Percentiles rank a stretch among this genome's conserved stretches.
Conservation (phyloP, 1,140 invertebrate species). For the Pseudomyrmex pallidus region DNA sequence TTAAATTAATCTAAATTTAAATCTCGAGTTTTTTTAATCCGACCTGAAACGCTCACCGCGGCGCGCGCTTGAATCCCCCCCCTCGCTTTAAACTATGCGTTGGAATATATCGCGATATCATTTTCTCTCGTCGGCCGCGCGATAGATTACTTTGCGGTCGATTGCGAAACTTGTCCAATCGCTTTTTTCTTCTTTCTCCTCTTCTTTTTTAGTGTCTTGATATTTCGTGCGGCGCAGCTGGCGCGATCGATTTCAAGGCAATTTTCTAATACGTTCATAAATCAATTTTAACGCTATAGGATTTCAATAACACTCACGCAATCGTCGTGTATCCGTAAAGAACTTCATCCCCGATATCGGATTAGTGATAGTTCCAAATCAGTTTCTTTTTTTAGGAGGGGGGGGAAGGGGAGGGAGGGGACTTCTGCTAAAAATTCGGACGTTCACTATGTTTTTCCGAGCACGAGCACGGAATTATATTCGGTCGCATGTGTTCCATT, state of each 20-base stretch:
- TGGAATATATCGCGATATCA: constrained; percentile 4
- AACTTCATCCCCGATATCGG: constrained; percentile 39
- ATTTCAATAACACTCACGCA: constrained; percentile 49
- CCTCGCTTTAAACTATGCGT: not conserved
- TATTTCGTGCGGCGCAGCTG: constrained; percentile 34
- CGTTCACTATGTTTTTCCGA: too few relatives aligned
- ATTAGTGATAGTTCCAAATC: constrained; percentile 1
- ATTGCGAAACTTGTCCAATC: constrained; percentile 40
- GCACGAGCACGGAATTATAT: not conserved
- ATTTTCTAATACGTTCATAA: constrained; percentile 57
- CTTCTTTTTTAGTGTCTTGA: constrained; percentile 2
- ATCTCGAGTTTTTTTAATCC: constrained; percentile 47
- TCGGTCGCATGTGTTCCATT: too few relatives aligned
- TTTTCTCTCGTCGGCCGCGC: constrained; percentile 19
- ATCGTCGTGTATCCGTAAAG: constrained; percentile 27
- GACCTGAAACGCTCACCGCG: not conserved
- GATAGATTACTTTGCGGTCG: constrained; percentile 44
- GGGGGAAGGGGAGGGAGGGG: too few relatives aligned
- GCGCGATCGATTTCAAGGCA: constrained; percentile 48
- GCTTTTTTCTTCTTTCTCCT: not conserved
- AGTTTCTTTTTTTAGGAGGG: constrained; percentile 9
- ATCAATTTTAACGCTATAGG: constrained; percentile 47
- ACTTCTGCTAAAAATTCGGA: too few relatives aligned
- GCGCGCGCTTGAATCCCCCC: not conserved
- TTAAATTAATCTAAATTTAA: constrained; percentile 58